Base-by-base conservation (phyloP, 2,797 vertebrate species). In the Eulemur coronatus region DNA sequence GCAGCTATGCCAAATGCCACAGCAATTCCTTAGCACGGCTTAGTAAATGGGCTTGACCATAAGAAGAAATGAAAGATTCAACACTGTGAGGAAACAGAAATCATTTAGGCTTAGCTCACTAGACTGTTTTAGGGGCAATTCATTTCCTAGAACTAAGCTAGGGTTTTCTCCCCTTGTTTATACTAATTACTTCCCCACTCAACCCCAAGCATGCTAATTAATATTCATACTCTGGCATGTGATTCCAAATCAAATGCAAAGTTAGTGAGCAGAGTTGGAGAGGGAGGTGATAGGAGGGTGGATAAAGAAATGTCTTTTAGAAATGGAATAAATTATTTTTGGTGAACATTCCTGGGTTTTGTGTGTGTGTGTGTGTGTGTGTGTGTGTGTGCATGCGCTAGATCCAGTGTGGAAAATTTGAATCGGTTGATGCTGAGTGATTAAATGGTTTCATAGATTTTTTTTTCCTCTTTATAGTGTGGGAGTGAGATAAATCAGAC, bases 11-110 rank as follows among this genome's bases (percentile, higher is more conserved):
- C 1, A 1, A 97, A 78, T 78, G 85, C 35, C 85, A 91, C 35
- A 73, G 65, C 4, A 2, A 50, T 96, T 95, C 41, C 86, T 91
- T 76, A 79, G 69, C 22, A 13, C 28, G 67, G 41, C 0, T 48
- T 86, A 88, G 93, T 94, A 97, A 94, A 95, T 59, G 79, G 92
- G 97, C 69, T 67, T 76, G 73, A 69, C 78, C 94, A 48, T 80
- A 59, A 96, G 97, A 96, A 41, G 82, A 97, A 97, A 97, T 33
- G 20, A 96, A 96, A 98, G 81, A 96, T 91, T 90, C 97, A 96
- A 93, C 28, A 92, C 24, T 0, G 13, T 7, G 1, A 97, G 92
- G 85, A 93, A 97, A 86, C 76, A 94, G 0, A 0, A 89, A 96
- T 76, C 75, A 90, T 94, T 97, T 89, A 86, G 57, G 85, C 26